Percentiles rank a stretch among this genome's conserved stretches.
Evolutionary conservation across 2,113 vertebrate genomes (phyloP).

Genomic region (Paratilapia polleni): DNA sequence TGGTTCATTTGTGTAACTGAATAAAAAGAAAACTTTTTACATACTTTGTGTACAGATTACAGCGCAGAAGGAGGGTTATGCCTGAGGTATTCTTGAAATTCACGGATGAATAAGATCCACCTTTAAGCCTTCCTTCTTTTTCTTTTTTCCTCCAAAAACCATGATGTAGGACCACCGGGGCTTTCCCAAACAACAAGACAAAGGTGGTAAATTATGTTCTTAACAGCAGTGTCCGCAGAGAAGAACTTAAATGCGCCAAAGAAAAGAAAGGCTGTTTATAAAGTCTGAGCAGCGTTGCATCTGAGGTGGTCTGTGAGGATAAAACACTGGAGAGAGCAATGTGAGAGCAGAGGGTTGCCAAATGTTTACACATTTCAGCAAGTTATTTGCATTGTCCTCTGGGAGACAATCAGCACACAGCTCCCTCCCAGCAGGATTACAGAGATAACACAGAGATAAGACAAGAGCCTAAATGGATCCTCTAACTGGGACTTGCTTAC

Average conservation of each 20-base stretch:
- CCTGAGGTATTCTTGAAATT: background rate
- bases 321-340: slow-evolving; percentile 38
- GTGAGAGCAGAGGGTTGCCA: slow-evolving; percentile 50
- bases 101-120: background rate
- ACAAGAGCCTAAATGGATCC: slow-evolving; percentile 65
- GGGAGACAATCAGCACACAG: slow-evolving; percentile 76
- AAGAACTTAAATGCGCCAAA: slow-evolving; percentile 42
- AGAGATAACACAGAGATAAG: slow-evolving; percentile 78
- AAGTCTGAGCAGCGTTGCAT: slow-evolving; percentile 38
- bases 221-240: slow-evolving; percentile 29
- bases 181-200: slow-evolving; percentile 34
- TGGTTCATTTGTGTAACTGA: background rate
- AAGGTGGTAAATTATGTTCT: slow-evolving; percentile 41
- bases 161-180: slow-evolving; percentile 34
- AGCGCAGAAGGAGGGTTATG: background rate
- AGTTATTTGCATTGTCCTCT: slow-evolving; percentile 77
- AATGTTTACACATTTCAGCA: slow-evolving; percentile 76
- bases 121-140: background rate
- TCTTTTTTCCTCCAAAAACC: background rate
- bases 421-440: slow-evolving; percentile 71
- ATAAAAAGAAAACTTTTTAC: background rate
- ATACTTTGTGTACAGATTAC: background rate
- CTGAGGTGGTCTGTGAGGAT: slow-evolving; percentile 63
- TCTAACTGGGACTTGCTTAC: slow-evolving; percentile 50
- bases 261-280: slow-evolving; percentile 59